Base-by-base conservation (phyloP, 2,888 invertebrate species). In the Tipula lateralis region DNA sequence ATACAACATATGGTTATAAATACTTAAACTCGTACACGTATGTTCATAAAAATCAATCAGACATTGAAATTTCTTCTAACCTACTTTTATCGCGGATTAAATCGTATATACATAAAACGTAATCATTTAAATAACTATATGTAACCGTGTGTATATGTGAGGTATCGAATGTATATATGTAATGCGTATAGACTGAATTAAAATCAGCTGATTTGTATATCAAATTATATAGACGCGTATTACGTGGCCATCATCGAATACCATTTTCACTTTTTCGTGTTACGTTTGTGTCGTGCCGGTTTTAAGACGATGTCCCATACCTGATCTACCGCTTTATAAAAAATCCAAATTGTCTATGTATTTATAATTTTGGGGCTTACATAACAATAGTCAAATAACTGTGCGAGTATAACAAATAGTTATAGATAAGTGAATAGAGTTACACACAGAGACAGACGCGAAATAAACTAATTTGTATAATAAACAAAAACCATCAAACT, bases 1-100 rank as follows among this genome's bases (percentile, higher is more conserved):
- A 66, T 16, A n/a, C 16, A 44, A 1, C 1, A 36, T 36, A 36
- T 44, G 5, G 13, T 44, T 44, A 44, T 44, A n/a, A 44, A 44
- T 44, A 44, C 39, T n/a, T 7, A 34, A 24, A 24, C 24, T 66
- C 66, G 24, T 24, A 66, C 13, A 39, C 44, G 19, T 44, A 44
- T 16, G n/a, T 44, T 16, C 44, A 44, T 44, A 66, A 66, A 66
- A 66, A 66, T 66, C 66, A 66, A 66, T 66, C 12, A 66, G 66
- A 66, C 66, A 66, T 66, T 66, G 66, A 66, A 66, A 66, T 66
- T 24, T 66, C 66, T 66, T 66, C 12, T 66, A 66, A 66, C 66
- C 66, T 66, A 66, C 66, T 66, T 66, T 66, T 66, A 66, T 66
- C 24, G 19, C 66, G 66, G 66, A 66, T 66, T 66, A 66, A 9